Evolutionary conservation across 1,140 invertebrate genomes (phyloP), one percentile per base, ranked within the genome.

Genomic region (Pseudachorutes palmiensis): DNA sequence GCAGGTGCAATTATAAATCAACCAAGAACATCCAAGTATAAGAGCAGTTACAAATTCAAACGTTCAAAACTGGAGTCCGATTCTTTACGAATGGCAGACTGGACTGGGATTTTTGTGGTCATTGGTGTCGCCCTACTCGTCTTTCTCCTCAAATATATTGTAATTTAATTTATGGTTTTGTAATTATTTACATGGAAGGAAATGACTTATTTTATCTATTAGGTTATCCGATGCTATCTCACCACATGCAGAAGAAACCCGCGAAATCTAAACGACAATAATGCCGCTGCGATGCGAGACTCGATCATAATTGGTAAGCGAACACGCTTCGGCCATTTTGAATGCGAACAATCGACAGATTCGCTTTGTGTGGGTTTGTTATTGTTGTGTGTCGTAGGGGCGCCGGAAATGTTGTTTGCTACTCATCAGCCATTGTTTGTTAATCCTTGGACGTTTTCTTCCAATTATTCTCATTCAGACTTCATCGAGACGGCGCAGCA

Each of bases 31-130:
- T n/a, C n/a, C n/a, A n/a, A n/a, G n/a, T n/a, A n/a, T n/a, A n/a
- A n/a, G n/a, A n/a, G n/a, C n/a, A n/a, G n/a, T n/a, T n/a, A n/a
- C n/a, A n/a, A n/a, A n/a, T n/a, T n/a, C n/a, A n/a, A n/a, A n/a
- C n/a, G n/a, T n/a, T n/a, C n/a, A n/a, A n/a, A n/a, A n/a, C n/a
- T n/a, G 24, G 51, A 55, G 51, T 22, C 3, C 24, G 12, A 55
- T 16, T 9, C 19, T 9, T 9, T 41, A 19, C 19, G 19, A 26
- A 55, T 55, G 51, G 51, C 51, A 5, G 51, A 55, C 24, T 55
- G 51, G 51, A 55, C 51, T 14, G 51, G 51, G 24, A 55, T 55
- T 55, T 55, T 55, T 55, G 51, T 55, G 12, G 51, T 55, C 24
- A 5, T 55, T 14, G 51, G 51, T 16, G 51, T 55, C 5, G 51